These are phyloP conservation scores for Tetragonula carbonaria DNA, from an alignment of 2,888 invertebrate genomes.

Conservation along the genomic window DNA sequence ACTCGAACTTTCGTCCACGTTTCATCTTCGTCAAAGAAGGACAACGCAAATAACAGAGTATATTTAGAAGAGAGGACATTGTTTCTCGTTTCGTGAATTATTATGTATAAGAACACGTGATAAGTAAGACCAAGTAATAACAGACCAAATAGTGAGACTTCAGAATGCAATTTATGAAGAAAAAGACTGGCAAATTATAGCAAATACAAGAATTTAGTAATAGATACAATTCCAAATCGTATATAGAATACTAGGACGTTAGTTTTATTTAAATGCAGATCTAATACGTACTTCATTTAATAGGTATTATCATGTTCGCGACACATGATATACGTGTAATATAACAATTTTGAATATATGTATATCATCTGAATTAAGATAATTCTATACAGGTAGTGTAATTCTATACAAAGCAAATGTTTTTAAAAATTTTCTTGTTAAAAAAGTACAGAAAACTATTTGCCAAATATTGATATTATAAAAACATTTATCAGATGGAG, in stretches of 20 bases:
- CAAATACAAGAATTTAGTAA: conserved; percentile 50
- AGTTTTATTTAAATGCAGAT: conserved; percentile 19
- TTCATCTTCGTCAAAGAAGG: conserved; percentile 45
- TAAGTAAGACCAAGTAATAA: conserved; percentile 59
- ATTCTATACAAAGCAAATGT: background rate
- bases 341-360: conserved; percentile 4
- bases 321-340: conserved; percentile 12
- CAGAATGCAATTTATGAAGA: conserved; percentile 59
- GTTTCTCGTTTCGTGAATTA: conserved; percentile 34
- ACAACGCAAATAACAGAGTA: conserved; percentile 19
- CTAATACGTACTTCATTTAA: conserved; percentile 20
- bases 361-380: conserved; percentile 11
- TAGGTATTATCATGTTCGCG: conserved; percentile 12
- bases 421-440: conserved; percentile 3
- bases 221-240: conserved; percentile 39
- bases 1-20: conserved; percentile 22
- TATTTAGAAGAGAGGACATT: background rate
- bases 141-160: conserved; percentile 67
- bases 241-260: conserved; percentile 22
- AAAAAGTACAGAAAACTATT: background rate
- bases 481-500: conserved; percentile 1
- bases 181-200: conserved; percentile 56
- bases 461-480: conserved; percentile 21
- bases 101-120: conserved; percentile 41
- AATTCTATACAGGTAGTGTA: conserved; percentile 30